Percentiles rank a stretch among this genome's conserved stretches.
Conservation (phyloP, 2,113 vertebrate species). For the Agelaius tricolor region DNA sequence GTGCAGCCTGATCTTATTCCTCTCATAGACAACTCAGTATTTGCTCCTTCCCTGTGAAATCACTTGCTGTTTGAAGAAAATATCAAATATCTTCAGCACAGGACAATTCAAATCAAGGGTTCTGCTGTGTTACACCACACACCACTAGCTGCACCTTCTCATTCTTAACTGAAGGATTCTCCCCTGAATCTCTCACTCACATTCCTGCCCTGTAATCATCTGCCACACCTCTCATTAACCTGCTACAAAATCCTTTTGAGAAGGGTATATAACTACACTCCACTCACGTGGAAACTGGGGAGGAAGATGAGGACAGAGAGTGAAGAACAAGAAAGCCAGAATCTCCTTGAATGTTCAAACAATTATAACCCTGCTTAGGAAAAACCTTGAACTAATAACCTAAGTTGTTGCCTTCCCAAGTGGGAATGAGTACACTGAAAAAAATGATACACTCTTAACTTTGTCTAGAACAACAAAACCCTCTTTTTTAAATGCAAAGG, state of each 20-base stretch:
- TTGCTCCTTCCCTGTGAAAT: neutral
- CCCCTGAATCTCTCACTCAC: fast-evolving
- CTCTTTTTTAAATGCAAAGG: neutral
- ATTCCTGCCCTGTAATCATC: neutral
- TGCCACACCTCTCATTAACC: neutral
- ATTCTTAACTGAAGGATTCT: neutral
- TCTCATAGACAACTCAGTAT: neutral
- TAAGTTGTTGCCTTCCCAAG: neutral
- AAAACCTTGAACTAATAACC: neutral
- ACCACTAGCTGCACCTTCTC: neutral
- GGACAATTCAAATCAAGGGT: neutral
- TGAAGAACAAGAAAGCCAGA: neutral
- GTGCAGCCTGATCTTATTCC: fast-evolving
- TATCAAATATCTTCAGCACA: neutral
- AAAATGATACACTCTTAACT: neutral
- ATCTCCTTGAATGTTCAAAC: neutral
- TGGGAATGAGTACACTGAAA: neutral
- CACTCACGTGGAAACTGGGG: neutral
- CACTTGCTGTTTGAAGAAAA: neutral
- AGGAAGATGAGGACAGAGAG: neutral
- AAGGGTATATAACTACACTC: neutral
- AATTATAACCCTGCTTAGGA: neutral
- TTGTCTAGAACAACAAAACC: neutral
- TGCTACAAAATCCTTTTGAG: neutral
- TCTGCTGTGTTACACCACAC: neutral